A percentile compares a stretch with the other conserved stretches of the same genome.
These are phyloP conservation scores for Melanargia galathea DNA, from an alignment of 2,888 invertebrate genomes.

Conservation along the genomic window DNA sequence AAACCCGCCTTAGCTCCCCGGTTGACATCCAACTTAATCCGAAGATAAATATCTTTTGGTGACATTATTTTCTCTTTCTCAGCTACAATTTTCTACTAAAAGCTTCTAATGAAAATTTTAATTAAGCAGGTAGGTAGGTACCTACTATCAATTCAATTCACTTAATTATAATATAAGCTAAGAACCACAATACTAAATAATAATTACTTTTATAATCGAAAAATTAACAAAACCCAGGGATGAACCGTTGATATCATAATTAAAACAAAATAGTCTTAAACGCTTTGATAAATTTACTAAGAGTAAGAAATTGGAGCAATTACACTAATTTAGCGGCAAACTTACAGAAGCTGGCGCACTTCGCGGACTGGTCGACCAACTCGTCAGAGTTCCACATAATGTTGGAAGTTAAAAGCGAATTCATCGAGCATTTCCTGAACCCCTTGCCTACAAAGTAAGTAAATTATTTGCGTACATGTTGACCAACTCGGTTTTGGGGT, in stretches of 20 bases:
- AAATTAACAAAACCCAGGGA: neutral
- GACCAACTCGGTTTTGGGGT: neutral
- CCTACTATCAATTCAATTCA: neutral
- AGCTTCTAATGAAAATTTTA: neutral
- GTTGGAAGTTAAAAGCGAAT: conserved; percentile 87
- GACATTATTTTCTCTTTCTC: neutral
- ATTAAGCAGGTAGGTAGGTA: neutral
- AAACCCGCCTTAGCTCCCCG: neutral
- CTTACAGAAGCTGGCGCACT: conserved; percentile 85
- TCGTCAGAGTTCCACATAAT: conserved; percentile 88
- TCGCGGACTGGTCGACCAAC: conserved; percentile 89
- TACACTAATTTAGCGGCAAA: conserved; percentile 53
- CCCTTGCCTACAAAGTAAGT: conserved; percentile 82
- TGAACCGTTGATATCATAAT: conserved; percentile 9
- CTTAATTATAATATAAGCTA: neutral
- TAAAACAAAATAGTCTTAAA: conserved; percentile 29
- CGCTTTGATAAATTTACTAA: conserved; percentile 29
- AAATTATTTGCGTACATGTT: conserved; percentile 21
- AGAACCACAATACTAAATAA: too few relatives aligned
- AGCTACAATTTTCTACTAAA: neutral
- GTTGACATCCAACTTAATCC: neutral
- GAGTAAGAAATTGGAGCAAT: conserved; percentile 49
- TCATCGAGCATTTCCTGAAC: conserved; percentile 86
- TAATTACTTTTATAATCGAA: neutral
- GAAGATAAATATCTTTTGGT: neutral